Conservation (phyloP, 2,113 vertebrate species). For the Orientallactaga bullata region DNA sequence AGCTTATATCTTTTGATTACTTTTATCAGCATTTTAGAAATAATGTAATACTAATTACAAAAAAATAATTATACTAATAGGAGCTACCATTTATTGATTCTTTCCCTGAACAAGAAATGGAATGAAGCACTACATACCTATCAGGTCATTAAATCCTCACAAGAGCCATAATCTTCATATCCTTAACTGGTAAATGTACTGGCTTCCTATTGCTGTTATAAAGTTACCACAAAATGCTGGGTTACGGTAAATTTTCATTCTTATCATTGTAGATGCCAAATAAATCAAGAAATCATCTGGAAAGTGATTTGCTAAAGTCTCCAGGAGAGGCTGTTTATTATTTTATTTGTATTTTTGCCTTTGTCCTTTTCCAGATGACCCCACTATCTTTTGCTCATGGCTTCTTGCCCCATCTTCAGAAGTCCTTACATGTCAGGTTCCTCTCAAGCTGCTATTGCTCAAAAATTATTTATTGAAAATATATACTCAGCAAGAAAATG, state of each 20-base stretch:
- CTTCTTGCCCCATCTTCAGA: neutral
- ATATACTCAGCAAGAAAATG: neutral
- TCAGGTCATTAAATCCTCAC: neutral
- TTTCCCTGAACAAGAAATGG: too few relatives aligned
- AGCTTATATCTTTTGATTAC: neutral
- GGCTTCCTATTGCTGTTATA: neutral
- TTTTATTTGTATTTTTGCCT: neutral
- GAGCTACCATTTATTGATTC: neutral
- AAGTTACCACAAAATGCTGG: neutral
- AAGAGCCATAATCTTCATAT: neutral
- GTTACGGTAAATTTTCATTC: neutral
- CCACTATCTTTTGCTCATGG: neutral
- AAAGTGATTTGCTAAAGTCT: too few relatives aligned
- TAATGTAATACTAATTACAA: neutral
- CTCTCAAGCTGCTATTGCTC: neutral
- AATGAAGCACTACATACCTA: neutral
- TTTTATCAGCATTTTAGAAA: constrained; percentile 21
- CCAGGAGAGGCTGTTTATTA: too few relatives aligned
- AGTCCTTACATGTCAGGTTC: neutral
- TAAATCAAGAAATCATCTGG: too few relatives aligned
- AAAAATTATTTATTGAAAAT: neutral
- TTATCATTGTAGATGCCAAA: neutral
- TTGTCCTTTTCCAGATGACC: neutral
- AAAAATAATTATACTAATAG: neutral
- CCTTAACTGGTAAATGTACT: neutral